Percentiles rank a stretch among this genome's conserved stretches.
Evolutionary conservation across 2,888 invertebrate species (phyloP).

Genomic region (Lasioglossum vierecki): DNA sequence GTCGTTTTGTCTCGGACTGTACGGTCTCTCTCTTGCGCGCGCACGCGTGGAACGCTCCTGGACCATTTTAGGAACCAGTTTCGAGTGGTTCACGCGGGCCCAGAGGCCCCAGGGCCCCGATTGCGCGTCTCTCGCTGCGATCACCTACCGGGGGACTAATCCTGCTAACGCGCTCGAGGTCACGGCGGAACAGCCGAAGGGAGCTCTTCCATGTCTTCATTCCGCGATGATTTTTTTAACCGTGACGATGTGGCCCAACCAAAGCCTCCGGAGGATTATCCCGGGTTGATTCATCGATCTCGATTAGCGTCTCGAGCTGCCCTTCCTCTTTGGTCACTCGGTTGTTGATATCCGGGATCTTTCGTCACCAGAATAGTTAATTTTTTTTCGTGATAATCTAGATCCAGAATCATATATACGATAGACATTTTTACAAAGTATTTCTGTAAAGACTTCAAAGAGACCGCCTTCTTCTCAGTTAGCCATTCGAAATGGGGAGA

Average conservation of each 20-base stretch:
- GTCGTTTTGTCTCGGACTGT: conserved; percentile 51
- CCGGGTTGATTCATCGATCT: conserved; percentile 4
- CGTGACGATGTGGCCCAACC: conserved; percentile 8
- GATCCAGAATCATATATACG: neutral
- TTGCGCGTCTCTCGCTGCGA: conserved; percentile 55
- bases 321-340: neutral
- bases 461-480: neutral
- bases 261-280: conserved; percentile 4
- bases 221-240: conserved; percentile 26
- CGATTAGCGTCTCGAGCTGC: neutral
- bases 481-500: neutral
- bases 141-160: conserved; percentile 66
- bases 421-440: neutral
- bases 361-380: neutral
- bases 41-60: conserved; percentile 55
- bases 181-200: conserved; percentile 45
- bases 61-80: conserved; percentile 71
- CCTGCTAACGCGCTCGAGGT: conserved; percentile 63
- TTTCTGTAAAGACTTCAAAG: neutral
- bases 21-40: conserved; percentile 33
- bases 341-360: neutral
- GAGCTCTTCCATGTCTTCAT: conserved; percentile 56
- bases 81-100: conserved; percentile 47
- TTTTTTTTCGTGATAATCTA: neutral
- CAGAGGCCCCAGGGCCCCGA: conserved; percentile 21